Evolutionary conservation across 2,797 vertebrate species (phyloP), one percentile per base, ranked within the genome.

Genomic region (Molossus molossus): DNA sequence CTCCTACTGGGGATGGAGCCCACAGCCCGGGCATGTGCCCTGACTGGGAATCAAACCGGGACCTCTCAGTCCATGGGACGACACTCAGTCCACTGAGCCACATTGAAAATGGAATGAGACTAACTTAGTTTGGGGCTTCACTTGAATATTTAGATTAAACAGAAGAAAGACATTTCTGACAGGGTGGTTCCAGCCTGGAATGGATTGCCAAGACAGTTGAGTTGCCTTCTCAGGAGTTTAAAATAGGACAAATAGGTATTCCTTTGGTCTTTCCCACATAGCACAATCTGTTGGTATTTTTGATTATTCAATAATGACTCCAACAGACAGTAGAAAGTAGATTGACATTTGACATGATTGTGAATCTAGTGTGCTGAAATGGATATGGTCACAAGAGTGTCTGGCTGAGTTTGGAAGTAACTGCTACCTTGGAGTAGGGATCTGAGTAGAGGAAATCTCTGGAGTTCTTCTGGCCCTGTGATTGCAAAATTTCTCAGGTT

Each of bases 151-250:
- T 95, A 87, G 72, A 77, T 93, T 77, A 85, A 80, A 91, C 45
- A 82, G 64, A 94, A 93, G 70, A 89, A 72, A 92, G 70, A 89
- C 15, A 12, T 80, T 94, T 94, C 87, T 96, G 87, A 93, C 76
- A 60, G 92, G 53, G 60, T 65, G 64, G 64, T 83, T 93, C 73
- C 81, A 92, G 23, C 75, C 90, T 83, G 62, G 77, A 95, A 81
- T 89, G 92, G 62, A 62, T 93, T 93, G 79, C 91, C 60, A 91
- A 94, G 86, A 95, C 85, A 95, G 96, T 65, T 77, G 86, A 95
- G 70, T 90, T 96, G 95, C 82, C 90, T 93, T 96, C 96, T 95
- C 45, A 55, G 79, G 64, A 89, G 40, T 89, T 90, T 94, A 94
- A 94, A 95, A 87, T 86, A 94, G 93, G 72, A 95, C 48, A 37